A percentile compares a stretch with the other conserved stretches of the same genome.
These are phyloP conservation scores for Theretra japonica DNA, from an alignment of 2,888 invertebrate genomes.

Conservation along the genomic window DNA sequence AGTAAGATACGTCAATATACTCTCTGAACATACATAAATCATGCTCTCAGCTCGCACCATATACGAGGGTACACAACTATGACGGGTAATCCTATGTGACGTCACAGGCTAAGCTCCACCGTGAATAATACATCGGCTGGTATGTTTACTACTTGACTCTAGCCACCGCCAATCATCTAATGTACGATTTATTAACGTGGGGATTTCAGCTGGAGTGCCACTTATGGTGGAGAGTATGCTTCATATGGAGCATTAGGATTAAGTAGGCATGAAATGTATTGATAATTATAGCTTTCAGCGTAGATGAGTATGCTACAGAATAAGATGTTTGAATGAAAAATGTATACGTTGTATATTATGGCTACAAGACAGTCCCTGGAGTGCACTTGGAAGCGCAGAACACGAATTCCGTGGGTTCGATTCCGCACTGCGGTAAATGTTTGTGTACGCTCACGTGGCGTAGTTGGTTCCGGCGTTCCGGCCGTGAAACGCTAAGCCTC, in stretches of 20 bases:
- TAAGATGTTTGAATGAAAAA: no score
- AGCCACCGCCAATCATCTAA: slow-evolving; percentile 23
- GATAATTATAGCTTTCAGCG: no score
- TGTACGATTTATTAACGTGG: background rate
- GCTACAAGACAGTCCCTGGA: no score
- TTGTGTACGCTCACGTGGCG: no score
- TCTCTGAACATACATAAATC: background rate
- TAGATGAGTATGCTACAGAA: no score
- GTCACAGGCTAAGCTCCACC: background rate
- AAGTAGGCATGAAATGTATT: no score
- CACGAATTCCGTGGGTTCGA: no score
- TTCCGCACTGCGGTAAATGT: no score
- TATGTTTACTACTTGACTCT: slow-evolving; percentile 17
- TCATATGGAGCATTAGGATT: background rate
- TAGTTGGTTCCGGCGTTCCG: no score
- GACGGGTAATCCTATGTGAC: slow-evolving; percentile 13
- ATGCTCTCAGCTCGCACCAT: slow-evolving; percentile 2
- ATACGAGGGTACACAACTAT: background rate
- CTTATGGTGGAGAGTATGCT: background rate
- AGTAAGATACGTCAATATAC: background rate
- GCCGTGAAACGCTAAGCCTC: no score
- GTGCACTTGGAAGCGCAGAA: no score
- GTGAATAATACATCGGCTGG: slow-evolving; percentile 15
- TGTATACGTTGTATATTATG: no score
- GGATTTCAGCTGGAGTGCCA: slow-evolving; percentile 3